Evolutionary conservation across 1,140 invertebrate species (phyloP).

Genomic region (Brachystomella parvula): DNA sequence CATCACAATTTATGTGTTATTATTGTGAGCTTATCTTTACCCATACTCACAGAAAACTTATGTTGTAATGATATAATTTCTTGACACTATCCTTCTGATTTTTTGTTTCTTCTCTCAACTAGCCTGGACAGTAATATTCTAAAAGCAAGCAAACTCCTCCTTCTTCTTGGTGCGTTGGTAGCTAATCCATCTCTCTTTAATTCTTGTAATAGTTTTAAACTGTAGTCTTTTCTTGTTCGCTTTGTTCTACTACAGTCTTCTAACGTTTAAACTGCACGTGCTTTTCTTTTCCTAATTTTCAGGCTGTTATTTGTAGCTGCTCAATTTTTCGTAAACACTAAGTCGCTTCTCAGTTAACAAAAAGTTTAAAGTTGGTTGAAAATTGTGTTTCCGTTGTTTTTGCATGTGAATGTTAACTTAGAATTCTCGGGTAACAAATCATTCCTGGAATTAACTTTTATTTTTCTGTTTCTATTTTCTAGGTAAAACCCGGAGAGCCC

Average conservation of each 20-base stretch:
- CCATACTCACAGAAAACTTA: no score
- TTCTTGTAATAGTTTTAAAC: not conserved
- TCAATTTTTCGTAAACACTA: no score
- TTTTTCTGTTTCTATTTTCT: no score
- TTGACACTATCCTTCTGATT: no score
- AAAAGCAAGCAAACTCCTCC: constrained; percentile 10
- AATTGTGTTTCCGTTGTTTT: not conserved
- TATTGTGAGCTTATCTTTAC: no score
- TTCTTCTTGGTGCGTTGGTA: constrained; percentile 32
- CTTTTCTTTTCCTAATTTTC: no score
- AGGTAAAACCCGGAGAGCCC: constrained; percentile 58
- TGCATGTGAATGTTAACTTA: not conserved
- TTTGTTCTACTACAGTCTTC: not conserved
- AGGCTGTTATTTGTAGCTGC: no score
- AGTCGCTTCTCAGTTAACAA: no score
- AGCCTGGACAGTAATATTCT: constrained; percentile 32
- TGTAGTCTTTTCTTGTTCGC: not conserved
- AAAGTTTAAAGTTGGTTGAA: no score
- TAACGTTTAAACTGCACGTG: not conserved
- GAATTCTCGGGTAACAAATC: not conserved
- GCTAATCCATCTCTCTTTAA: constrained; percentile 23
- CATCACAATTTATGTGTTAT: no score
- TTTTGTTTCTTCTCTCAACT: constrained; percentile 10
- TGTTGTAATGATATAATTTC: no score
- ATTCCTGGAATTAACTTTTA: no score